Conservation (phyloP, 2,888 invertebrate species). For the Lithophane socia region DNA sequence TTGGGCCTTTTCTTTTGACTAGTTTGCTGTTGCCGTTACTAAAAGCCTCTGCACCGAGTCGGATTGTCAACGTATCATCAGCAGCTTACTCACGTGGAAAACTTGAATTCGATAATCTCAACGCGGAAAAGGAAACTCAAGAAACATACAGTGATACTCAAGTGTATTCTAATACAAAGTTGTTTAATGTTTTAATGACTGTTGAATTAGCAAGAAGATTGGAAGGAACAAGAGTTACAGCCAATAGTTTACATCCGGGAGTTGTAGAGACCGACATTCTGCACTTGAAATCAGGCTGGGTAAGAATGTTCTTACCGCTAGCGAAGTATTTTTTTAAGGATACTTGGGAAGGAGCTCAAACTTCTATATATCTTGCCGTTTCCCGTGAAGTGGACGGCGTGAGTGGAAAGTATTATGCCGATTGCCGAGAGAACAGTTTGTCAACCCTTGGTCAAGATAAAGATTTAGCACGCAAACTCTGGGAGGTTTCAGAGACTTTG, state of each 20-base stretch:
- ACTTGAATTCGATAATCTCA: conserved; percentile 76
- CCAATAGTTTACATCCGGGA: conserved; percentile 95
- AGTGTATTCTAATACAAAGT: conserved; percentile 91
- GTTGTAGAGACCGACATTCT: conserved; percentile 91
- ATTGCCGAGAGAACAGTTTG: conserved; percentile 85
- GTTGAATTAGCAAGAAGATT: conserved; percentile 92
- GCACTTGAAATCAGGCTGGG: conserved; percentile 72
- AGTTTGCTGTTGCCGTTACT: conserved; percentile 89
- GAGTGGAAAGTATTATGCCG: conserved; percentile 92
- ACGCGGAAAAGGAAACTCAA: conserved; percentile 70
- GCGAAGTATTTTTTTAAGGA: conserved; percentile 70
- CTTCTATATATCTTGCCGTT: conserved; percentile 89
- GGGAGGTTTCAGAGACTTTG: conserved; percentile 86
- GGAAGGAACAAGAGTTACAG: conserved; percentile 93
- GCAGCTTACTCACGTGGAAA: conserved; percentile 71
- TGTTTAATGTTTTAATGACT: conserved; percentile 94
- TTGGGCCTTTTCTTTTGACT: conserved; percentile 92
- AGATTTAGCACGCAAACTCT: conserved; percentile 90
- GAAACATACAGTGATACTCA: conserved; percentile 55
- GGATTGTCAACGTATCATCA: conserved; percentile 84
- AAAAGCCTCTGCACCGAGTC: conserved; percentile 81
- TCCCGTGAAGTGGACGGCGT: conserved; percentile 89
- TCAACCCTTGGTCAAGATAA: conserved; percentile 86
- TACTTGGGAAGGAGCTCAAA: conserved; percentile 84
- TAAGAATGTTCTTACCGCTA: conserved; percentile 81